Evolutionary conservation across 2,888 invertebrate genomes (phyloP).

Genomic region (Hedya salicella): DNA sequence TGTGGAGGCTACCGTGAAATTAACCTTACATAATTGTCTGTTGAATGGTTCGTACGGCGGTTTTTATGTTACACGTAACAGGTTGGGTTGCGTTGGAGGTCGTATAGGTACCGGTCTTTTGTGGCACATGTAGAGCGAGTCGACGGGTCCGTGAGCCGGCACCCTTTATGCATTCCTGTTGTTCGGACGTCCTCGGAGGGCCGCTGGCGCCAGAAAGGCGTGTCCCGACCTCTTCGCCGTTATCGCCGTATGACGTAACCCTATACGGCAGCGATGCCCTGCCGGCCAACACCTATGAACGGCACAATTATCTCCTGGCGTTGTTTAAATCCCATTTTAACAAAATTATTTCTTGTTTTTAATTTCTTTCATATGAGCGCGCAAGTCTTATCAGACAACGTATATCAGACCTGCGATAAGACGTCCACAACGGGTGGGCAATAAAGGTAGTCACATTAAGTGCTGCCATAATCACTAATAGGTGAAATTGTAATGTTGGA

Average conservation of each 20-base stretch:
- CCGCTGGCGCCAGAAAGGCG: conserved; percentile 78
- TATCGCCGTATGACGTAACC: conserved; percentile 81
- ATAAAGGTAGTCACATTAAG: conserved; percentile 30
- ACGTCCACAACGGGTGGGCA: conserved; percentile 37
- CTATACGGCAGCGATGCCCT: conserved; percentile 52
- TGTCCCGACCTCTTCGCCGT: conserved; percentile 73
- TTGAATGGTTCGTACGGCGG: conserved; percentile 59
- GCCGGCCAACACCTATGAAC: conserved; percentile 51
- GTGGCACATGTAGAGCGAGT: conserved; percentile 78
- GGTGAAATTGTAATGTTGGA: conserved; percentile 34
- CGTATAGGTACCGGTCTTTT: conserved; percentile 75
- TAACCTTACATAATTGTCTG: conserved; percentile 60
- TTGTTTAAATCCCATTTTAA: conserved; percentile 18
- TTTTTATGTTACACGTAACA: conserved; percentile 80
- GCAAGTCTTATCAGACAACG: conserved; percentile 61
- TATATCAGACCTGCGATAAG: conserved; percentile 65
- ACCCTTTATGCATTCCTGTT: conserved; percentile 74
- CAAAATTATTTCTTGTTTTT: conserved; percentile 44
- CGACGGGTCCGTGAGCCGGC: conserved; percentile 65
- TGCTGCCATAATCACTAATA: conserved; percentile 27
- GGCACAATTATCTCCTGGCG: conserved; percentile 46
- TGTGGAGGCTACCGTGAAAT: conserved; percentile 45
- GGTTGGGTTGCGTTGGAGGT: conserved; percentile 82
- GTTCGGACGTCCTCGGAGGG: conserved; percentile 72
- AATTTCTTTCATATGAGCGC: conserved; percentile 55